These are phyloP conservation scores for Pagetopsis macropterus DNA, from an alignment of 2,797 vertebrate species.

Conservation along the genomic window DNA sequence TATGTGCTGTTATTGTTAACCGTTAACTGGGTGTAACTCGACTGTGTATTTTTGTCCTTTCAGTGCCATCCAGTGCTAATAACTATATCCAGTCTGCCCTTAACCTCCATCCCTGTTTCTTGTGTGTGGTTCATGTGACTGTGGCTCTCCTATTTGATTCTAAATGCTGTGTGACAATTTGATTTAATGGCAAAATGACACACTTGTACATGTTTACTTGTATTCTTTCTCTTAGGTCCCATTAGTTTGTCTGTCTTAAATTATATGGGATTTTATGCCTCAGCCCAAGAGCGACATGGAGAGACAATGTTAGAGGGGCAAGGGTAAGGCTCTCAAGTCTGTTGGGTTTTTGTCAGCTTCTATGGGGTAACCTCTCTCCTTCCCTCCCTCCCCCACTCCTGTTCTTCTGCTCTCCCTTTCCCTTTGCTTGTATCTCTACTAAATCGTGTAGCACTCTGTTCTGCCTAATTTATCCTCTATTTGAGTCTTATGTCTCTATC, in stretches of 20 bases:
- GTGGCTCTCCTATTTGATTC: slow-evolving; percentile 78
- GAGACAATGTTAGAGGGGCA: slow-evolving; percentile 94
- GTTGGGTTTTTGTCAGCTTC: slow-evolving; percentile 89
- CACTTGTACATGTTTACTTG: slow-evolving; percentile 93
- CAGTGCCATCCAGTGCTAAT: slow-evolving; percentile 83
- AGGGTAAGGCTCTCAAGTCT: slow-evolving; percentile 99
- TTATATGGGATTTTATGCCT: slow-evolving; percentile 94
- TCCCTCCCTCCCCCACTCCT: slow-evolving; percentile 71
- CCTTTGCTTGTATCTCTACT: slow-evolving; percentile 75
- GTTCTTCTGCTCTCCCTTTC: slow-evolving; percentile 71
- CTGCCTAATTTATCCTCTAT: slow-evolving; percentile 81
- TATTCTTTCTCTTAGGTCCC: slow-evolving; percentile 99
- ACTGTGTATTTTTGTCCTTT: slow-evolving; percentile 81
- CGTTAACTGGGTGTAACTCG: slow-evolving; percentile 75
- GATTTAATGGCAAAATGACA: slow-evolving; percentile 78
- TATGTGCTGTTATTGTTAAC: slow-evolving; percentile 69
- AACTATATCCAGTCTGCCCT: slow-evolving; percentile 75
- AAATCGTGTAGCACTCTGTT: slow-evolving; percentile 84
- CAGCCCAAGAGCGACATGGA: slow-evolving; percentile 89
- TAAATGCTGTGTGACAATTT: slow-evolving; percentile 69
- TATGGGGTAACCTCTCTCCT: slow-evolving; percentile 83
- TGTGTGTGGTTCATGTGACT: slow-evolving; percentile 78
- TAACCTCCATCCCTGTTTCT: slow-evolving; percentile 73
- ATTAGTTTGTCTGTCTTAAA: slow-evolving; percentile 99
- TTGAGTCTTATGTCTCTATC: slow-evolving; percentile 85